Conservation (phyloP, 2,113 vertebrate species). For the Plecturocebus donacophilus region DNA sequence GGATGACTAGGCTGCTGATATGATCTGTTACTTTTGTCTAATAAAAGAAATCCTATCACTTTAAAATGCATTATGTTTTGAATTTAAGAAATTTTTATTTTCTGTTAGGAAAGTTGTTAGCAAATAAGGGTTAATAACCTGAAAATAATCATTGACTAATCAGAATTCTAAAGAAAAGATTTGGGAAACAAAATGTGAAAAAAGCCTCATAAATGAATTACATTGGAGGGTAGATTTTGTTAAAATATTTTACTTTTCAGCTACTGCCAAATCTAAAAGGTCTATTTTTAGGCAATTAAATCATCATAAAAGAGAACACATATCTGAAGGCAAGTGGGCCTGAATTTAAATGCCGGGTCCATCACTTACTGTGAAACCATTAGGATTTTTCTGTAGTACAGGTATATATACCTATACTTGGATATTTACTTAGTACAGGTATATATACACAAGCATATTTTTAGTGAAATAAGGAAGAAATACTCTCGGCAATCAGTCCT, state of each 20-base stretch:
- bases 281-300: not conserved
- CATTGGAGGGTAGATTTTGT: not conserved
- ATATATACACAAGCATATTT: no score
- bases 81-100: not conserved
- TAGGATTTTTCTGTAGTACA: not conserved
- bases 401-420: not conserved
- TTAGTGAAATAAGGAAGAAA: no score
- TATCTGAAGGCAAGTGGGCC: not conserved
- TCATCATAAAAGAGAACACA: not conserved
- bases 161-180: not conserved
- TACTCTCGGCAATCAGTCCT: no score
- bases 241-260: slow-evolving; percentile 21
- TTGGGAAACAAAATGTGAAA: not conserved
- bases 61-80: slow-evolving; percentile 11
- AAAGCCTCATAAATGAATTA: not conserved
- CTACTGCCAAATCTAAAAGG: not conserved
- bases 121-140: slow-evolving; percentile 7
- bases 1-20: slow-evolving; percentile 23
- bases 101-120: slow-evolving; percentile 41
- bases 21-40: slow-evolving; percentile 36
- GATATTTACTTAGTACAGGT: no score
- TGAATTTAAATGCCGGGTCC: not conserved
- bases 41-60: slow-evolving; percentile 44
- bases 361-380: not conserved
- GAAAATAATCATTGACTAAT: not conserved